Base-by-base conservation (phyloP, 2,113 vertebrate genomes). In the Rhadina sibilatrix region DNA sequence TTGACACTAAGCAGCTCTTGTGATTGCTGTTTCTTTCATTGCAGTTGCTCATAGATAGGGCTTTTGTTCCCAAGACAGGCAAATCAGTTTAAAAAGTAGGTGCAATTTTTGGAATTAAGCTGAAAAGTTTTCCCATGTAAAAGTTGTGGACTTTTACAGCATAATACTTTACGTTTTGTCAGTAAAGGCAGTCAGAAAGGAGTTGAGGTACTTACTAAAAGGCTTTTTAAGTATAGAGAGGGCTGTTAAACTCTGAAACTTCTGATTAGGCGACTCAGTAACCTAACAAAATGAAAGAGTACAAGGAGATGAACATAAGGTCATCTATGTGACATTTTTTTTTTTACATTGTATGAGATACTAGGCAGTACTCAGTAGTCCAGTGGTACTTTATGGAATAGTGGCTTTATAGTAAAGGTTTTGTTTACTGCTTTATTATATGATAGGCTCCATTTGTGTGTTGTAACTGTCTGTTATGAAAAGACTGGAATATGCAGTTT, bases 351-450 rank as follows among this genome's bases (percentile, higher is more conserved):
- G 5, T 81, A 52, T 87, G 72, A 83, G 37, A 94, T 24, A 66
- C 47, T 87, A 81, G 69, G 72, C 85, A 87, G 49, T 93, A 85
- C 90, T 91, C 44, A 72, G 38, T 88, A 86, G 53, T 90, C 19
- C 47, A 20, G 42, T 95, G 69, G 31, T 87, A 83, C 70, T 96
- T 96, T 65, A 90, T 71, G 83, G 46, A 46, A 14, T 89, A 86
- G 53, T 88, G 11, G 52, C 16, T 76, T 76, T 66, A 16, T 25
- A 50, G 35, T 42, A 66, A 91, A 89, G 52, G 68, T 94, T 96
- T 95, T 87, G 88, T 97, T 97, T 93, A 80, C 50, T 78, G 18
- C 20, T 52, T 72, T 88, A 68, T 94, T 93, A 37, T 56, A 93
- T 94, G 52, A 93, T 97, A 92, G 77, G 49, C 54, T 96, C 44